Conservation (phyloP, 1,140 invertebrate genomes). For the Euura lappo region DNA sequence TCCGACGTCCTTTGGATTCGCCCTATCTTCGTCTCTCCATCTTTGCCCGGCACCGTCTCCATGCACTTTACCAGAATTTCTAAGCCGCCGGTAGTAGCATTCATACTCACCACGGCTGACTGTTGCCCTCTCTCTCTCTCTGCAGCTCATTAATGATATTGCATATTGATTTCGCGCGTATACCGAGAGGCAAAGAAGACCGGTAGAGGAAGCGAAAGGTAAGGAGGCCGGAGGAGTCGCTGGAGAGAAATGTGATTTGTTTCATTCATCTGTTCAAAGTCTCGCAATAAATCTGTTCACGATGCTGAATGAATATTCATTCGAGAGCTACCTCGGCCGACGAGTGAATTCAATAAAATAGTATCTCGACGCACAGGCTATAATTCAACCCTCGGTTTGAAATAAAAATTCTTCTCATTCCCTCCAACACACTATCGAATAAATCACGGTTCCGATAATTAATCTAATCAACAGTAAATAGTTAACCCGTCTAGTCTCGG, state of each 20-base stretch:
- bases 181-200: too few species aligned
- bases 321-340: not conserved
- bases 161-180: not conserved
- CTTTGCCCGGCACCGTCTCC: not conserved
- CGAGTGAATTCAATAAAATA: not conserved
- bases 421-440: not conserved
- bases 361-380: not conserved
- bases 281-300: not conserved
- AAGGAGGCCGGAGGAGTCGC: not conserved
- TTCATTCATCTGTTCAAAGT: not conserved
- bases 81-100: not conserved
- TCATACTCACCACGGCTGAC: not conserved
- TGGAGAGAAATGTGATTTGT: slow-evolving; percentile 1
- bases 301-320: not conserved
- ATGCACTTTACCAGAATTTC: not conserved
- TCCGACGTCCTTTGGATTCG: not conserved
- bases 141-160: not conserved
- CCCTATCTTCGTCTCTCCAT: not conserved
- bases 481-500: too few species aligned
- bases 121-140: not conserved
- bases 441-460: too few species aligned
- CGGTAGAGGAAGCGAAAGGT: not conserved
- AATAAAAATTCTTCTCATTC: not conserved
- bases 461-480: too few species aligned
- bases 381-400: not conserved